phyloP scores from a whole-genome alignment of 2,888 invertebrate genomes.

The Amblyjoppa proteus region DNA sequence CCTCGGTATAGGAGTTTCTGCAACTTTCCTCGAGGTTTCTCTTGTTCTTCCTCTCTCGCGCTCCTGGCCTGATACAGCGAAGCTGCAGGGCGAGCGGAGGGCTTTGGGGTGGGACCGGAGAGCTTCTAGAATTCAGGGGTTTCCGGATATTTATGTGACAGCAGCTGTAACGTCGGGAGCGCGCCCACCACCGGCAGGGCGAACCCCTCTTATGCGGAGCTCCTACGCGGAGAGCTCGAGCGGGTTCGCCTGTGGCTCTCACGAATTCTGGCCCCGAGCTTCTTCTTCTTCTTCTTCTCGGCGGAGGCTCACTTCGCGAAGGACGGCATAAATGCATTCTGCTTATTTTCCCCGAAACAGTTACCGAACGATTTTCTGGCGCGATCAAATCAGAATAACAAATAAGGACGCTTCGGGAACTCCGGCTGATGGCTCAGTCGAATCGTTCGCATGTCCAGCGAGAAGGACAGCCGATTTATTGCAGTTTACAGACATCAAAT shows the following conservation, averaged over 20 bases:
- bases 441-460: neutral
- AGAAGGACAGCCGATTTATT: neutral
- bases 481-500: neutral
- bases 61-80: constrained; percentile 23
- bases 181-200: constrained; percentile 70
- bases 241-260: constrained; percentile 40
- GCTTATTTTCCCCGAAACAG: constrained; percentile 43
- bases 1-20: constrained; percentile 75
- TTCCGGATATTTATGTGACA: constrained; percentile 83
- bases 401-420: constrained; percentile 17
- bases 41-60: constrained; percentile 22
- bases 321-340: constrained; percentile 50
- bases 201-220: constrained; percentile 46
- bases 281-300: constrained; percentile 33
- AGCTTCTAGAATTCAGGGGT: constrained; percentile 81
- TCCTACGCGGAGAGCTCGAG: constrained; percentile 10
- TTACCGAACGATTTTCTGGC: constrained; percentile 31
- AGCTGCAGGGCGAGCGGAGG: constrained; percentile 34
- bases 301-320: neutral
- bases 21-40: constrained; percentile 76
- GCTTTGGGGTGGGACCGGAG: constrained; percentile 63
- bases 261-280: constrained; percentile 40
- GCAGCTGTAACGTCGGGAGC: constrained; percentile 80
- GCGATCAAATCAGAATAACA: constrained; percentile 51
- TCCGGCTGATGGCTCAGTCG: constrained; percentile 7